Evolutionary conservation across 1,140 invertebrate species (phyloP).

Genomic region (Drosophila ficusphila): DNA sequence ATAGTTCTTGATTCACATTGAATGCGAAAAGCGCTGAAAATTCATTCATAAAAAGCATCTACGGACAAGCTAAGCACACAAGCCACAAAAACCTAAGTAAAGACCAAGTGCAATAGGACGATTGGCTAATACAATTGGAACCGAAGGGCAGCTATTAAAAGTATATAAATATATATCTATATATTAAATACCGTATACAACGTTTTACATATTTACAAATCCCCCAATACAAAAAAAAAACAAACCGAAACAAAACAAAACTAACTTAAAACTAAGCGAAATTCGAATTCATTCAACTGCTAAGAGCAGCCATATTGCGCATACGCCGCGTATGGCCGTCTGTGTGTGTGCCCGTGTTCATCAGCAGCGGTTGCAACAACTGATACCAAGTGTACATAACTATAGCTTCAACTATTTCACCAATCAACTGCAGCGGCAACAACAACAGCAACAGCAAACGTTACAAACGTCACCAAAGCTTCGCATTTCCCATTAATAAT

Average conservation of each 20-base stretch:
- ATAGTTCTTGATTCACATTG: slow-evolving; percentile 76
- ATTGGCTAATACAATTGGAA: slow-evolving; percentile 24
- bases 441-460: slow-evolving; percentile 15
- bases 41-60: slow-evolving; percentile 48
- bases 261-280: slow-evolving; percentile 21
- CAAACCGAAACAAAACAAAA: slow-evolving; percentile 9
- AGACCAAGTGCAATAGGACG: slow-evolving; percentile 68
- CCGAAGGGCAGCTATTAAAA: slow-evolving; percentile 34
- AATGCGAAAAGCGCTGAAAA: slow-evolving; percentile 38
- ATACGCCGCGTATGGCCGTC: slow-evolving; percentile 41
- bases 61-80: slow-evolving; percentile 17
- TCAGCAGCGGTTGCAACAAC: slow-evolving; percentile 24
- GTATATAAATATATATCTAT: slow-evolving; percentile 30
- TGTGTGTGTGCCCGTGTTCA: slow-evolving; percentile 10
- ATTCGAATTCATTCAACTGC: slow-evolving; percentile 28
- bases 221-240: slow-evolving; percentile 2
- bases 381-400: slow-evolving; percentile 24
- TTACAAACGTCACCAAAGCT: slow-evolving; percentile 54
- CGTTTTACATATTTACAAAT: slow-evolving; percentile 54
- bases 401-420: slow-evolving; percentile 19
- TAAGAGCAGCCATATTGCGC: slow-evolving; percentile 28
- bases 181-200: slow-evolving; percentile 45
- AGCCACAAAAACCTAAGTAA: slow-evolving; percentile 10
- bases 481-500: slow-evolving; percentile 68
- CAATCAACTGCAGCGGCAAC: slow-evolving; percentile 25